A percentile compares a stretch with the other conserved stretches of the same genome.
phyloP scores from a whole-genome alignment of 2,113 vertebrate genomes.

The Boulengeromyrus knoepffleri region DNA sequence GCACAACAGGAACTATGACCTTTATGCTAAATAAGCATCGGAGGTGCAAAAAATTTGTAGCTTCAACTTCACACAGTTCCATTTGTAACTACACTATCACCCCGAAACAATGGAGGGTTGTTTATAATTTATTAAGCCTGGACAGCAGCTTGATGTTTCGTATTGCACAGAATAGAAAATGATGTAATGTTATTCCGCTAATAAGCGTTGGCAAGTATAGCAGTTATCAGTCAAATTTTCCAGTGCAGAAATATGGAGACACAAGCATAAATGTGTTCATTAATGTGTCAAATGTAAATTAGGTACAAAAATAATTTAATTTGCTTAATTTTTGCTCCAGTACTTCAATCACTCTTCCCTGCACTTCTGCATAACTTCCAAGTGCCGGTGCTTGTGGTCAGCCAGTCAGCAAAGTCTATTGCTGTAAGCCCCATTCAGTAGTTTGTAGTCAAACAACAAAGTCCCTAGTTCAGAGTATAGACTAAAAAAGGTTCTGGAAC shows the following conservation, averaged over 20 bases:
- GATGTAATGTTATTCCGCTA: background rate
- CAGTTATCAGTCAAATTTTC: background rate
- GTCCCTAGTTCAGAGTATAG: background rate
- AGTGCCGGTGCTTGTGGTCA: background rate
- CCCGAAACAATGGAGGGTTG: background rate
- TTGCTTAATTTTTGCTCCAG: background rate
- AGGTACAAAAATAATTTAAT: background rate
- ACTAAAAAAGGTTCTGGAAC: too few species aligned
- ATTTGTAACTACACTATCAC: background rate
- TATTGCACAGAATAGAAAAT: background rate
- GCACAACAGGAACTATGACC: too few species aligned
- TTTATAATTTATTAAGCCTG: background rate
- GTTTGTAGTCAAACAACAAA: background rate
- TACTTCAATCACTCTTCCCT: background rate
- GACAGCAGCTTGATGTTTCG: background rate
- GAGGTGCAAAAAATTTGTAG: too few species aligned
- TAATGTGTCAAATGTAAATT: background rate
- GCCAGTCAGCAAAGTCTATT: background rate
- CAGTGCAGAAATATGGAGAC: background rate
- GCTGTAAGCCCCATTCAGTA: background rate
- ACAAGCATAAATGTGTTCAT: background rate
- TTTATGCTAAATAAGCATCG: too few species aligned
- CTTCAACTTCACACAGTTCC: background rate
- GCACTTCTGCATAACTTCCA: background rate
- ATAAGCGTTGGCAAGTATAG: background rate